phyloP scores from a whole-genome alignment of 1,140 invertebrate species.

The Conus betulinus region DNA sequence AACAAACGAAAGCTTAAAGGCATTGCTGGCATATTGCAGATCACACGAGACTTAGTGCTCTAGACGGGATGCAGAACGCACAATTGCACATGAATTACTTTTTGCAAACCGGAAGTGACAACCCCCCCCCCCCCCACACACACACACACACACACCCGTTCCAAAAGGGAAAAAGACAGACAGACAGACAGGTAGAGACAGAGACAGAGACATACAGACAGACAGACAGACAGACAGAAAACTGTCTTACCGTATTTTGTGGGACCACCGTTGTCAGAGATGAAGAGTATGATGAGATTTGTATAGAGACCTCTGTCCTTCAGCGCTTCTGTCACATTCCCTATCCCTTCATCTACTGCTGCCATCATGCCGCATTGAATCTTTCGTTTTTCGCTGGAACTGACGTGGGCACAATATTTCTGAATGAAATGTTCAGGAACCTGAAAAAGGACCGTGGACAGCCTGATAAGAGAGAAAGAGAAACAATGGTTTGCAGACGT shows the following conservation, averaged over 20 bases:
- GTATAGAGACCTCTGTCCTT: background rate
- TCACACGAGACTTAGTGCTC: no score
- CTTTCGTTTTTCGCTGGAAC: background rate
- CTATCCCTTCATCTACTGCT: slow-evolving; percentile 59
- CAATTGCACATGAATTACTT: no score
- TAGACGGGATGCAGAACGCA: no score
- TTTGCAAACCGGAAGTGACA: no score
- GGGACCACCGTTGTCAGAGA: background rate
- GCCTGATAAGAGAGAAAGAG: slow-evolving; percentile 58
- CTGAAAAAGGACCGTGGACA: slow-evolving; percentile 56
- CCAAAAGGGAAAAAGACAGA: no score
- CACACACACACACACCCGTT: no score
- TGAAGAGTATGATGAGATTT: background rate
- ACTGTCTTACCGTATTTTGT: background rate
- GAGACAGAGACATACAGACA: no score
- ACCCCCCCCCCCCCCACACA: no score
- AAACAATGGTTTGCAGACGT: slow-evolving; percentile 43
- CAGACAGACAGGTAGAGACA: no score
- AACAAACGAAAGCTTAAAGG: no score
- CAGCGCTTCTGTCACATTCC: slow-evolving; percentile 51
- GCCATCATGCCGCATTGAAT: slow-evolving; percentile 53
- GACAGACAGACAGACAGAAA: background rate
- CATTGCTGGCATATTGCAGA: no score
- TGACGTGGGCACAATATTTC: slow-evolving; percentile 14
- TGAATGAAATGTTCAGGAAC: slow-evolving; percentile 64